Percentiles rank a stretch among this genome's conserved stretches.
These are phyloP conservation scores for Amazona vittata DNA, from an alignment of 2,113 vertebrate genomes.

Conservation along the genomic window DNA sequence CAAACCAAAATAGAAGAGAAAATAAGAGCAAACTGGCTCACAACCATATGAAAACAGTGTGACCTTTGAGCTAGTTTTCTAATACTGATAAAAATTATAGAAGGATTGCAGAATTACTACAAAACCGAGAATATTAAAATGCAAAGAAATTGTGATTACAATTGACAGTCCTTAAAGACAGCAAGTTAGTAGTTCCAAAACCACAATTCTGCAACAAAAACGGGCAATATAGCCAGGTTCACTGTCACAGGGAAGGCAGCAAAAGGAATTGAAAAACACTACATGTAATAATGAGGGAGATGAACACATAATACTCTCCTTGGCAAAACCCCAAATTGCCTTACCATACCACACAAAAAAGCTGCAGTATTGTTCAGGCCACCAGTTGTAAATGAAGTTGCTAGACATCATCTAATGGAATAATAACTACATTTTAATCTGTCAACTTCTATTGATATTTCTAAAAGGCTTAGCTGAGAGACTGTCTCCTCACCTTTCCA, in stretches of 20 bases:
- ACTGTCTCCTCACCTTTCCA: background rate
- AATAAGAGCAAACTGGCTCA: background rate
- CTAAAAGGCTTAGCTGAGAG: background rate
- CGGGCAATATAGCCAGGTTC: background rate
- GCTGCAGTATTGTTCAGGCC: background rate
- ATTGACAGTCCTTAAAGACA: background rate
- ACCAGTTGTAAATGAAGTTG: background rate
- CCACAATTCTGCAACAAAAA: background rate
- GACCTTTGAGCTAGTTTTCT: background rate
- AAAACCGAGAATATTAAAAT: background rate
- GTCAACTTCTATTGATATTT: background rate
- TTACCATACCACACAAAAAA: background rate
- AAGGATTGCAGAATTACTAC: background rate
- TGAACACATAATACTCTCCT: background rate
- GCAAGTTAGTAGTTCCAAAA: background rate
- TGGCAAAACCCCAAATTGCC: background rate
- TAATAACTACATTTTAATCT: background rate
- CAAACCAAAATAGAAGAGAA: background rate
- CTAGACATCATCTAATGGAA: background rate
- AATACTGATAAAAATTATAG: background rate
- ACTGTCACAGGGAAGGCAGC: background rate
- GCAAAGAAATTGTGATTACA: background rate
- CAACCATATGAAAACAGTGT: background rate
- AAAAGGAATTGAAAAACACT: background rate
- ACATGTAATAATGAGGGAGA: rapidly evolving